Evolutionary conservation across 2,797 vertebrate species (phyloP), one percentile per base, ranked within the genome.

Genomic region (Gambusia yucatana): DNA sequence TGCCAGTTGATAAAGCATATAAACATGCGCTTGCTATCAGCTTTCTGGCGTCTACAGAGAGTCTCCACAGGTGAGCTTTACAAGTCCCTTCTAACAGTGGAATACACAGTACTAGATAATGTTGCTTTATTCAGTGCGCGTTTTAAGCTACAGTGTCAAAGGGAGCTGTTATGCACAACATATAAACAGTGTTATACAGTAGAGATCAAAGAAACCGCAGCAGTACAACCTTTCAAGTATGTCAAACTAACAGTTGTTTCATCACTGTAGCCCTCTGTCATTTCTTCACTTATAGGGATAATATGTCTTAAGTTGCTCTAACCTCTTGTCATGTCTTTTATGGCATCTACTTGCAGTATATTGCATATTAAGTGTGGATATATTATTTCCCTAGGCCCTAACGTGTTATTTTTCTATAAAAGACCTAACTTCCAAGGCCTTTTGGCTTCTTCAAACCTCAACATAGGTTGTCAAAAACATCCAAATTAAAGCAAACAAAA

Each of bases 141-240:
- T 86, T 88, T 89, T 77, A 83, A 75, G 89, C 81, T 88, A 89
- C 84, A 86, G 75, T 84, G 81, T 87, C 86, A 88, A 86, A 72
- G 69, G 90, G 84, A 86, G 79, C 78, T 87, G 90, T 92, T 91
- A 95, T 78, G 84, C 88, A 89, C 86, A 86, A 90, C 80, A 89
- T 87, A 85, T 88, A 82, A 90, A 91, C 91, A 91, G 86, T 89
- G 88, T 91, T 77, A 87, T 87, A 93, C 93, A 88, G 89, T 88
- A 88, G 86, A 85, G 82, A 57, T 79, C 76, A 72, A 78, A 86
- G 88, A 91, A 87, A 85, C 85, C 78, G 91, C 91, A 91, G 93
- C 89, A 82, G 82, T 89, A 92, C 92, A 94, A 87, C 94, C 94
- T 95, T 70, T 96, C 95, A 95, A 95, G 95, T 96, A 95, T 91